These are phyloP conservation scores for Heliconius charithonia DNA, from an alignment of 2,888 invertebrate species.

Conservation along the genomic window DNA sequence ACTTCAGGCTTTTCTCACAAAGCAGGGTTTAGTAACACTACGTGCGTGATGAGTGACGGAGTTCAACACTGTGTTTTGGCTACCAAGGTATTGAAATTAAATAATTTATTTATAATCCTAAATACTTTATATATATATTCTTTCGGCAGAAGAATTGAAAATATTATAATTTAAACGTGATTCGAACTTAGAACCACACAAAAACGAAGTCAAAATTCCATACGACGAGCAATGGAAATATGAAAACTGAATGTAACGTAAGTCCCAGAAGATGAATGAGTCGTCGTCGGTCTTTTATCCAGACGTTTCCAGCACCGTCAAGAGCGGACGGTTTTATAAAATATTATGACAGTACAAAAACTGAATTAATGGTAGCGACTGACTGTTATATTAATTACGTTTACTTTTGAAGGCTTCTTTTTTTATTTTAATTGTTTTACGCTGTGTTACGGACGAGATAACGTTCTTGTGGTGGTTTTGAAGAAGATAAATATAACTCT, in stretches of 20 bases:
- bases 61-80: not conserved
- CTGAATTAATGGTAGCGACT: constrained; percentile 66
- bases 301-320: constrained; percentile 54
- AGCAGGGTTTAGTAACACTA: not conserved
- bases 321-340: constrained; percentile 57
- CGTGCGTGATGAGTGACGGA: not conserved
- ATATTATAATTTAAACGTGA: not conserved
- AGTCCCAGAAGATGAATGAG: constrained; percentile 60
- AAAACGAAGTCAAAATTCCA: not conserved
- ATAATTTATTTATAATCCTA: not conserved
- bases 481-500: constrained; percentile 7
- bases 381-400: constrained; percentile 63
- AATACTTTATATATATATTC: no score
- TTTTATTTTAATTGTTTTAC: constrained; percentile 34
- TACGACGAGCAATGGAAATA: constrained; percentile 26
- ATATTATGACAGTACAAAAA: constrained; percentile 67
- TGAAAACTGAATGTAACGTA: constrained; percentile 26
- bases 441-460: constrained; percentile 28
- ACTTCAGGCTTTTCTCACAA: not conserved
- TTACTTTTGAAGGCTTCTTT: constrained; percentile 48
- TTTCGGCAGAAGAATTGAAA: no score
- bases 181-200: not conserved
- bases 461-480: constrained; percentile 3
- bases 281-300: constrained; percentile 55
- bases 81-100: not conserved